phyloP scores from a whole-genome alignment of 2,113 vertebrate genomes.

The Passer montanus region DNA sequence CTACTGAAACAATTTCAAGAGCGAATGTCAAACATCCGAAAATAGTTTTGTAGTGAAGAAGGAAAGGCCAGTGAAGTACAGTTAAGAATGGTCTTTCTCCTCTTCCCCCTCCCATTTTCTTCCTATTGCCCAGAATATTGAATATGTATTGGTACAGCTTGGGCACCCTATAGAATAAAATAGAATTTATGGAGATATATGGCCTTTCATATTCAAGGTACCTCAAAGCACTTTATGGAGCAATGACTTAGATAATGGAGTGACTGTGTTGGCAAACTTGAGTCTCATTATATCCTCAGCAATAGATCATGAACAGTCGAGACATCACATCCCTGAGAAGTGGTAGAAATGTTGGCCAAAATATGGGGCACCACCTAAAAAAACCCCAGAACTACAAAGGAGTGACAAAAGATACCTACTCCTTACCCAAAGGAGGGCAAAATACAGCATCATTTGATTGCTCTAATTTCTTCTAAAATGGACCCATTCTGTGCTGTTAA shows the following conservation, averaged over 20 bases:
- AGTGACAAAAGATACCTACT: background rate
- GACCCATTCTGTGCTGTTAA: background rate
- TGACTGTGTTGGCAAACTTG: constrained; percentile 64
- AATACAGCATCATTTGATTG: background rate
- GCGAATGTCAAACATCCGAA: background rate
- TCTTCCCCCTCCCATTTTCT: constrained; percentile 2
- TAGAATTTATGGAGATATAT: constrained; percentile 66
- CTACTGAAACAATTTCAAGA: background rate
- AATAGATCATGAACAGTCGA: constrained; percentile 52
- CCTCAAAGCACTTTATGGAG: constrained; percentile 65
- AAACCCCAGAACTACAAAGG: background rate
- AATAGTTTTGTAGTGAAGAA: background rate
- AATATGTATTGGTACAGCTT: constrained; percentile 62
- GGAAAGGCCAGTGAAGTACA: constrained; percentile 7
- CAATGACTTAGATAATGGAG: constrained; percentile 69
- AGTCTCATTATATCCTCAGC: constrained; percentile 49
- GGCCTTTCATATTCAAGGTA: constrained; percentile 68
- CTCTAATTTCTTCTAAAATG: background rate
- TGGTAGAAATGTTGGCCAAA: constrained; percentile 40
- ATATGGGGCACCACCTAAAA: background rate
- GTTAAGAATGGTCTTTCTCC: background rate
- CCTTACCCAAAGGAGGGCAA: background rate
- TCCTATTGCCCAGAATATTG: constrained; percentile 26
- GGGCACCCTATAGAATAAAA: constrained; percentile 48
- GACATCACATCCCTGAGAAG: constrained; percentile 27